Evolutionary conservation across 2,797 vertebrate species (phyloP).

Genomic region (Gymnothorax javanicus): DNA sequence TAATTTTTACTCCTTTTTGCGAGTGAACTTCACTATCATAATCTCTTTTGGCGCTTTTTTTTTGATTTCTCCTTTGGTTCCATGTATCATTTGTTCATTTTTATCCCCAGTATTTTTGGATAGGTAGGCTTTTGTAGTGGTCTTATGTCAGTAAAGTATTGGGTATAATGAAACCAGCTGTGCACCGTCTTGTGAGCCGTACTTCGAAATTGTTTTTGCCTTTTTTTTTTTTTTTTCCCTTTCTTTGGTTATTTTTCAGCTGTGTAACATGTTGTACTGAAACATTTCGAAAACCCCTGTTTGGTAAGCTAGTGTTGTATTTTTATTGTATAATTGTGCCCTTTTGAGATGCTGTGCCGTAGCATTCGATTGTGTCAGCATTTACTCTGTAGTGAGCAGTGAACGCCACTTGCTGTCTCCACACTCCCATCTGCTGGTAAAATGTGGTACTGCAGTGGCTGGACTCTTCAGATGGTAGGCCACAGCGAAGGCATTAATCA

Average conservation of each 20-base stretch:
- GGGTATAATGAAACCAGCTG: conserved; percentile 65
- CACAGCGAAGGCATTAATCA: conserved; percentile 63
- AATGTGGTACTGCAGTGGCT: not conserved
- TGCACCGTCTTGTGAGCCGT: conserved; percentile 61
- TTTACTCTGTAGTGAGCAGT: conserved; percentile 54
- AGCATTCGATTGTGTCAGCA: not conserved
- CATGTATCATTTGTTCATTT: conserved; percentile 32
- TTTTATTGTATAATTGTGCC: conserved; percentile 29
- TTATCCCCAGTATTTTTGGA: conserved; percentile 36
- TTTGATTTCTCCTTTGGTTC: conserved; percentile 30
- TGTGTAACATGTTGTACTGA: conserved; percentile 81
- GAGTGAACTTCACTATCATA: conserved; percentile 71
- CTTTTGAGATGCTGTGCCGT: not conserved
- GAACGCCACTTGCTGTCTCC: conserved; percentile 77
- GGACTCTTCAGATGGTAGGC: conserved; percentile 59
- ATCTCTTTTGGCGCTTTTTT: conserved; percentile 56
- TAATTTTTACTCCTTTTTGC: conserved; percentile 50
- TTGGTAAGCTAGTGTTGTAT: conserved; percentile 11
- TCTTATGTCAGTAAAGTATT: conserved; percentile 61
- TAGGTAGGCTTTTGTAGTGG: conserved; percentile 61
- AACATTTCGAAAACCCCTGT: conserved; percentile 66
- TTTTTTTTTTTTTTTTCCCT: conserved; percentile 52
- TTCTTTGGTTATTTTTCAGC: conserved; percentile 59
- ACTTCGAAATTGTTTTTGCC: conserved; percentile 39
- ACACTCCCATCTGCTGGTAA: conserved; percentile 65